Percentiles rank a stretch among this genome's conserved stretches.
These are phyloP conservation scores for Drosophila kepulauana DNA, from an alignment of 1,140 invertebrate species.

Conservation along the genomic window DNA sequence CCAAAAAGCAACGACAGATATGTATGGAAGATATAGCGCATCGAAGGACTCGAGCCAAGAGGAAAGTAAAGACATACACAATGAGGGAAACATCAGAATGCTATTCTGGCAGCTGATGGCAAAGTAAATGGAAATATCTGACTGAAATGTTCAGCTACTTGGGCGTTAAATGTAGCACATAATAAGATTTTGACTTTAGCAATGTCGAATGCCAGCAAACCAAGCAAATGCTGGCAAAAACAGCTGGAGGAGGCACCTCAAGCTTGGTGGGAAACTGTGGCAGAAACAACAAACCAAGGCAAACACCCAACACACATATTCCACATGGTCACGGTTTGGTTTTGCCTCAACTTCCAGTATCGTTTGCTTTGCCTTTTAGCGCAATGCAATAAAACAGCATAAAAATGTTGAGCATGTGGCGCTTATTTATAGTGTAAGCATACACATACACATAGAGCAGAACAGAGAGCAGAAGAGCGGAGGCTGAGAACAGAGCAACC, in stretches of 20 bases:
- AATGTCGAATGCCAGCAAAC: not conserved
- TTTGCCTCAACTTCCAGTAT: constrained; percentile 31
- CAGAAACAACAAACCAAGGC: constrained; percentile 13
- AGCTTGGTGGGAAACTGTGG: too few relatives aligned
- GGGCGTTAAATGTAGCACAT: constrained; percentile 82
- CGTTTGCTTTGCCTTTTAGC: constrained; percentile 68
- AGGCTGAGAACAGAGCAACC: not conserved
- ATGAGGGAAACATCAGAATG: constrained; percentile 20
- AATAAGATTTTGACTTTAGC: constrained; percentile 67
- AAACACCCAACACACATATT: not conserved
- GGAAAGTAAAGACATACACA: constrained; percentile 20
- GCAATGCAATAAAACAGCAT: constrained; percentile 81
- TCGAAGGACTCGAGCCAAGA: constrained; percentile 18
- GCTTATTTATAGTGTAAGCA: constrained; percentile 73
- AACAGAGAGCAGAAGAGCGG: not conserved
- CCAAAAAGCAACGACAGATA: constrained; percentile 24
- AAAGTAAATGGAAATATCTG: constrained; percentile 44
- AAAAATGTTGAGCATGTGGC: constrained; percentile 80
- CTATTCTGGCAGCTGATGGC: constrained; percentile 20
- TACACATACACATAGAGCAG: not conserved
- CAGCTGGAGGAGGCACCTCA: too few relatives aligned
- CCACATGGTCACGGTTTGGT: constrained; percentile 28
- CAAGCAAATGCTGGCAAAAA: too few relatives aligned
- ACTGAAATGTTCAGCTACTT: constrained; percentile 59
- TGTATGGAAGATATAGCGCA: not conserved